Evolutionary conservation across 2,888 invertebrate species (phyloP).

Genomic region (Sinelater perroti): DNA sequence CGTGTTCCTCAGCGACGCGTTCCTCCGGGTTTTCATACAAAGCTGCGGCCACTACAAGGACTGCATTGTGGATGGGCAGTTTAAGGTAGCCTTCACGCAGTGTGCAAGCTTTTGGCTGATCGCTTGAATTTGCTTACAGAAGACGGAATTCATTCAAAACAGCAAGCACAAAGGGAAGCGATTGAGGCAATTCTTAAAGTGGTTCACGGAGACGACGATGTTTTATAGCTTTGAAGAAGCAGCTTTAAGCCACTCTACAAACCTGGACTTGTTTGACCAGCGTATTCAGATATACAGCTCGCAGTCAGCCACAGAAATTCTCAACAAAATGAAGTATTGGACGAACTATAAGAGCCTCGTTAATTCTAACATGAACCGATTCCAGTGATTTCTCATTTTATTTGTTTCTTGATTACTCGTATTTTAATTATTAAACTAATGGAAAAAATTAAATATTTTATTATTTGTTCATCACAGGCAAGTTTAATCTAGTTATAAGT

Average conservation of each 20-base stretch:
- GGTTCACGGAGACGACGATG: slow-evolving; percentile 90
- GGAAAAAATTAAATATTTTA: too few relatives aligned
- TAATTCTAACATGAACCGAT: slow-evolving; percentile 15
- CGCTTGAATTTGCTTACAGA: slow-evolving; percentile 65
- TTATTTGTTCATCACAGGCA: background rate
- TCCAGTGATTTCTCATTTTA: slow-evolving; percentile 31
- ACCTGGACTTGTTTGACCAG: slow-evolving; percentile 55
- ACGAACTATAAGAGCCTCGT: slow-evolving; percentile 39
- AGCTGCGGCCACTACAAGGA: slow-evolving; percentile 75
- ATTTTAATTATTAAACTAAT: too few relatives aligned
- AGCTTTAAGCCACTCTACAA: slow-evolving; percentile 52
- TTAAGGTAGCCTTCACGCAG: too few relatives aligned
- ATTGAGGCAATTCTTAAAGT: slow-evolving; percentile 79
- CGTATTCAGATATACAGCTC: slow-evolving; percentile 57
- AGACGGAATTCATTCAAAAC: slow-evolving; percentile 73
- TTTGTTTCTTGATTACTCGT: too few relatives aligned
- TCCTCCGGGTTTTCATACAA: slow-evolving; percentile 80
- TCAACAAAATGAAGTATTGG: slow-evolving; percentile 57
- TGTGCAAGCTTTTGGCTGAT: too few relatives aligned
- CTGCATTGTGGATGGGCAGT: slow-evolving; percentile 62
- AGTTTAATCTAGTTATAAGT: background rate
- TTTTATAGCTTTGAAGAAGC: slow-evolving; percentile 77
- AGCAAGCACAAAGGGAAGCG: slow-evolving; percentile 68
- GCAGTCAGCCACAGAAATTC: slow-evolving; percentile 52
- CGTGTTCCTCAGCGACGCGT: slow-evolving; percentile 80